Conservation (phyloP, 2,888 invertebrate genomes). For the Esperia sulphurella region DNA sequence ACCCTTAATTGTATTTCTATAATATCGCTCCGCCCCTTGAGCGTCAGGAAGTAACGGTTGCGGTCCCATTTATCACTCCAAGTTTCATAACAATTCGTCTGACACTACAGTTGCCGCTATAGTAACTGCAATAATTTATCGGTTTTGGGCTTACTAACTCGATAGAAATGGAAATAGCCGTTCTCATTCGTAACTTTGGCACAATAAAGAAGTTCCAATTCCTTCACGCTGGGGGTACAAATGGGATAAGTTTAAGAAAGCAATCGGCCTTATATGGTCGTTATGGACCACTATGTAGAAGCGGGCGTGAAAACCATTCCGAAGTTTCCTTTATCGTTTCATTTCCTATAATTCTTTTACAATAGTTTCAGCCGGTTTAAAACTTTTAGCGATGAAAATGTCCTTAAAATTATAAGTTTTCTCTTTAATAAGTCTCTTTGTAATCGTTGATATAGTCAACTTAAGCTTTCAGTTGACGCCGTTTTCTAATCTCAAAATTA, state of each 20-base stretch:
- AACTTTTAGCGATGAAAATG: background rate
- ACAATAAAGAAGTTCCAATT: conserved; percentile 74
- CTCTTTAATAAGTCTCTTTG: background rate
- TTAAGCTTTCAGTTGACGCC: background rate
- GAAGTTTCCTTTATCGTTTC: conserved; percentile 65
- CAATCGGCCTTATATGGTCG: conserved; percentile 76
- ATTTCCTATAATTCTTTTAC: conserved; percentile 57
- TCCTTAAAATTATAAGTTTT: conserved; percentile 9
- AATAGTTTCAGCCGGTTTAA: conserved; percentile 23
- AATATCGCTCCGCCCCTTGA: conserved; percentile 19
- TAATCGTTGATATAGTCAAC: background rate
- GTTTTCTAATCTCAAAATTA: background rate
- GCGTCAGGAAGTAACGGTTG: conserved; percentile 32
- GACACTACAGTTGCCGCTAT: conserved; percentile 25
- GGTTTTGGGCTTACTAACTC: conserved; percentile 46
- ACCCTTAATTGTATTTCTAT: conserved; percentile 5
- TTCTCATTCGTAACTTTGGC: conserved; percentile 63
- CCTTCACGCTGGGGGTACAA: conserved; percentile 62
- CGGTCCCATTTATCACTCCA: conserved; percentile 43
- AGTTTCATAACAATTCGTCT: conserved; percentile 44
- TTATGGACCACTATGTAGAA: conserved; percentile 66
- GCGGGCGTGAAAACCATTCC: conserved; percentile 66
- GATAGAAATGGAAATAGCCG: conserved; percentile 69
- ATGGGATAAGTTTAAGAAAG: conserved; percentile 77
- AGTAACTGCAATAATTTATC: conserved; percentile 49